Conservation (phyloP, 1,140 invertebrate species). For the Trichonephila clavata region DNA sequence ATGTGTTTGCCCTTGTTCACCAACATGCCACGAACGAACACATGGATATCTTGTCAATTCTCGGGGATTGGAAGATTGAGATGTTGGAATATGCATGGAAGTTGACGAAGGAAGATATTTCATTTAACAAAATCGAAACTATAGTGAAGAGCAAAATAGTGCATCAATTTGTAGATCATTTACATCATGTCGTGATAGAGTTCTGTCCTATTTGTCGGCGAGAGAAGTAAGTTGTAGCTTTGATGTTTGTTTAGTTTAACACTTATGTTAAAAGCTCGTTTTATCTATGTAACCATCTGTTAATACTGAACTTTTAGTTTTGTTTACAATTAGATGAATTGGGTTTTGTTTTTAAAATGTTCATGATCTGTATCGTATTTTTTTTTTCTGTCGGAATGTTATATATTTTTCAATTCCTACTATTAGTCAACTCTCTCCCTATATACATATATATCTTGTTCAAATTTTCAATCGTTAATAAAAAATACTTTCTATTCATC, state of each 20-base stretch:
- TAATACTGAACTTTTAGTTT: no score
- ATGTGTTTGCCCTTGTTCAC: conserved; percentile 26
- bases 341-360: no score
- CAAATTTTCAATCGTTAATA: no score
- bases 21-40: neutral
- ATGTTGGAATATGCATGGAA: conserved; percentile 45
- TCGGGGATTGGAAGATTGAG: conserved; percentile 47
- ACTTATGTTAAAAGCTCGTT: no score
- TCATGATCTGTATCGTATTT: no score
- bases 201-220: conserved; percentile 48
- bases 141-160: conserved; percentile 11
- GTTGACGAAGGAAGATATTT: conserved; percentile 39
- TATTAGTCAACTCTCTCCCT: no score
- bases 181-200: conserved; percentile 31
- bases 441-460: no score
- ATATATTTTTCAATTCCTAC: no score
- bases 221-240: conserved; percentile 43
- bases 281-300: no score
- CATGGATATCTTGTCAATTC: neutral
- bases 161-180: neutral
- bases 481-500: no score
- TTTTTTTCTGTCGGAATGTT: no score
- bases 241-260: neutral
- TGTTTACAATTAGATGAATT: no score
- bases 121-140: conserved; percentile 24